A percentile compares a stretch with the other conserved stretches of the same genome.
phyloP scores from a whole-genome alignment of 1,140 invertebrate species.

The Drosophila prosaltans region DNA sequence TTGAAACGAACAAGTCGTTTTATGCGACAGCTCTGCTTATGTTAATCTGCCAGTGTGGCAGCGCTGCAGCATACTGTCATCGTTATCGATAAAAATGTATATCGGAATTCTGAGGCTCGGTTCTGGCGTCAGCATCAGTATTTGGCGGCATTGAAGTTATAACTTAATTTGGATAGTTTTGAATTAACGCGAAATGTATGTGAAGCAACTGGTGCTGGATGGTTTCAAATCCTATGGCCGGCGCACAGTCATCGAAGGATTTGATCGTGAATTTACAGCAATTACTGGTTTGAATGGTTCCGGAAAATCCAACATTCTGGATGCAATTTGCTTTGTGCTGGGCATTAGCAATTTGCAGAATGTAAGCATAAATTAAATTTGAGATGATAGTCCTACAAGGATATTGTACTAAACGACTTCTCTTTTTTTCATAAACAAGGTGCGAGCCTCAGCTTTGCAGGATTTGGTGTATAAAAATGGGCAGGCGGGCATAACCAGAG shows the following conservation, averaged over 20 bases:
- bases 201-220: slow-evolving; percentile 97
- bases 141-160: slow-evolving; percentile 46
- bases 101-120: background rate
- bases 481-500: slow-evolving; percentile 97
- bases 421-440: slow-evolving; percentile 84
- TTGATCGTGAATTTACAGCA: slow-evolving; percentile 98
- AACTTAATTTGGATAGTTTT: slow-evolving; percentile 14
- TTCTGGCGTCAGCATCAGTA: slow-evolving; percentile 37
- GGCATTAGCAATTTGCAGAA: slow-evolving; percentile 97
- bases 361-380: slow-evolving; percentile 85
- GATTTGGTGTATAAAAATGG: slow-evolving; percentile 99
- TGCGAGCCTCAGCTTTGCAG: slow-evolving; percentile 94
- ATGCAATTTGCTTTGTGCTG: slow-evolving; percentile 98
- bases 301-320: slow-evolving; percentile 99
- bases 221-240: slow-evolving; percentile 99
- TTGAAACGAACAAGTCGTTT: background rate
- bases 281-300: slow-evolving; percentile 99
- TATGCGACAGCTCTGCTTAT: background rate
- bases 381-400: background rate
- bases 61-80: background rate
- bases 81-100: background rate
- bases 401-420: background rate
- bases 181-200: slow-evolving; percentile 88
- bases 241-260: slow-evolving; percentile 95
- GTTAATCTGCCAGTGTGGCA: background rate